Conservation (phyloP, 2,113 vertebrate species). For the Paracanthobrama guichenoti region DNA sequence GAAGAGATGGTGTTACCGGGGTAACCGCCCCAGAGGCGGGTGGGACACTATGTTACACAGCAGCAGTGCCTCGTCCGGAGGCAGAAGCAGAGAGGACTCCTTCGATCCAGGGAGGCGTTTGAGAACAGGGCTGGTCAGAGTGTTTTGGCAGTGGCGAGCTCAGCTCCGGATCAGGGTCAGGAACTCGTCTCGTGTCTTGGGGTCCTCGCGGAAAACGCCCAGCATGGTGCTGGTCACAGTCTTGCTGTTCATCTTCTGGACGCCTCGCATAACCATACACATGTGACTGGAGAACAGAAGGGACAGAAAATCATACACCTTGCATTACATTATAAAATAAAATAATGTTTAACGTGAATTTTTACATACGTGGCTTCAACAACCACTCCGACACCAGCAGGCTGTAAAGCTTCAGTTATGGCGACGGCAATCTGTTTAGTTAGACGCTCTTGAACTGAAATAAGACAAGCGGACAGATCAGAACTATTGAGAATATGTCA, state of each 20-base stretch:
- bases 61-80: conserved; percentile 14
- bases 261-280: conserved; percentile 99
- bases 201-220: conserved; percentile 96
- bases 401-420: conserved; percentile 94
- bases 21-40: conserved; percentile 4
- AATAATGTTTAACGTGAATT: not conserved
- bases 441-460: conserved; percentile 93
- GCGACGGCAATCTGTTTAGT: conserved; percentile 97
- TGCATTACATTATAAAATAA: not conserved
- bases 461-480: conserved; percentile 29
- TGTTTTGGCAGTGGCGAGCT: conserved; percentile 53
- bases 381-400: conserved; percentile 93
- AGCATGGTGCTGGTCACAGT: conserved; percentile 98
- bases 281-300: conserved; percentile 81
- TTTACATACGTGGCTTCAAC: conserved; percentile 91
- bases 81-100: conserved; percentile 40
- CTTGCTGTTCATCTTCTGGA: conserved; percentile 99
- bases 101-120: not conserved
- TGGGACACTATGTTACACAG: conserved; percentile 34
- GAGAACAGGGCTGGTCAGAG: conserved; percentile 32
- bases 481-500: not conserved
- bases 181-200: conserved; percentile 96
- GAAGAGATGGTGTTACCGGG: conserved; percentile 23
- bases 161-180: conserved; percentile 91
- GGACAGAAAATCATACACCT: not conserved